Base-by-base conservation (phyloP, 2,113 vertebrate genomes). In the Sorex fumeus region DNA sequence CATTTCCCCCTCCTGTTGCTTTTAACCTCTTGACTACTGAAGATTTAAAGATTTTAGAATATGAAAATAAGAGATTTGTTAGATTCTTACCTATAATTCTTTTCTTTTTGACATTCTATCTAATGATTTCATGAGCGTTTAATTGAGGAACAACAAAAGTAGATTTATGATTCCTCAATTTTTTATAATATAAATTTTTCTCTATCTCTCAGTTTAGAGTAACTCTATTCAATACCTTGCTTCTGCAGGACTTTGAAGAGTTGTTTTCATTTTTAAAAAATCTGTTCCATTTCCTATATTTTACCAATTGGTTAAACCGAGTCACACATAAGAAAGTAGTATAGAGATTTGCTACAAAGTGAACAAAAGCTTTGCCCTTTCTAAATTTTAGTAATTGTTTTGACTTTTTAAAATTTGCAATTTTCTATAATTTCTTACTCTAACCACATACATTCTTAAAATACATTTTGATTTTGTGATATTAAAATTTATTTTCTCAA, bases 401-500 rank as follows among this genome's bases (percentile, higher is more conserved):
- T 81, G 86, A 12, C 36, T 50, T 71, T 84, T 34, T 75, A 62
- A 84, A 92, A 30, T 83, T 76, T 85, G 21, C 60, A 43, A 70
- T 36, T 62, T 77, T 11, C 16, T 76, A 19, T 76, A 21, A 57
- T 91, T 82, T 83, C 21, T 82, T 47, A 86, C 40, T 89, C 1
- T 57, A 69, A 53, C 60, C 43, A 83, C 47, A 91, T 50, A 9
- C 47, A 50, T 50, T 50, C 47, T 50, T 50, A 50, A 50, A 50
- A 50, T 10, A 50, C 5, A 32, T 30, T 80, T 71, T 90, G 23
- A 66, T 84, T 72, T 93, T 70, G 11, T 27, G 13, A 40, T 23
- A n/a, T 57, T 13, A 80, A 86, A 79, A 53, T 10, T 86, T 2
- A 67, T 82, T 93, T 84, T 57, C 18, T 87, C 67, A 93, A 90